Evolutionary conservation across 2,888 invertebrate species (phyloP), one percentile per base, ranked within the genome.

Genomic region (Lingula anatina): DNA sequence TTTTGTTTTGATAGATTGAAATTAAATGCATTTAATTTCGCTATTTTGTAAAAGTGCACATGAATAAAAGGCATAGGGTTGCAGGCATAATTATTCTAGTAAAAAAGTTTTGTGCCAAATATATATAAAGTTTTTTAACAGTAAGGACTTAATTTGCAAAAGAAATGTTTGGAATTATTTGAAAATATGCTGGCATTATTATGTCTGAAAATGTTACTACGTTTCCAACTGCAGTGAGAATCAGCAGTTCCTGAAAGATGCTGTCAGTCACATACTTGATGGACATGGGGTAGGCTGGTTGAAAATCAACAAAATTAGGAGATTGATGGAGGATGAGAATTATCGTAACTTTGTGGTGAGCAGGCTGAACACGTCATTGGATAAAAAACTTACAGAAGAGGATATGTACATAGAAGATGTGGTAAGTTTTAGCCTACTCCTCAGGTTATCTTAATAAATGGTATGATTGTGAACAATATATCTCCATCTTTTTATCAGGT

Each of bases 291-390:
- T 99, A 0, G 94, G 96, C 20, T 97, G 97, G 93, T 81, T 99
- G 43, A 94, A 96, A 74, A 80, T 94, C 20, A 92, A 90, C 70
- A 84, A 94, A 24, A 81, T 96, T 44, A 90, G 90, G 73, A 95
- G 94, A 70, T 80, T 99, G 26, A 94, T 99, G 92, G 97, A 99
- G 75, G 97, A 99, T 76, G 99, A 99, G 78, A 95, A 91, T 42
- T 94, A 97, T 77, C 83, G 99, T 31, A 95, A 93, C 73, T 86
- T 99, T 79, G 90, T 96, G 36, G 85, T 99, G 43, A 90, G 90
- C 60, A 91, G 95, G 73, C 82, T 99, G 3, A 99, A 99, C 77
- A 87, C 89, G 65, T 94, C 94, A 46, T 83, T 95, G 49, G 94
- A 92, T 66, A 85, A 86, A 61, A 96, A 91, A 79, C 88, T 95